Evolutionary conservation across 2,888 invertebrate genomes (phyloP), one percentile per base, ranked within the genome.

Genomic region (Habroteleia sp.): DNA sequence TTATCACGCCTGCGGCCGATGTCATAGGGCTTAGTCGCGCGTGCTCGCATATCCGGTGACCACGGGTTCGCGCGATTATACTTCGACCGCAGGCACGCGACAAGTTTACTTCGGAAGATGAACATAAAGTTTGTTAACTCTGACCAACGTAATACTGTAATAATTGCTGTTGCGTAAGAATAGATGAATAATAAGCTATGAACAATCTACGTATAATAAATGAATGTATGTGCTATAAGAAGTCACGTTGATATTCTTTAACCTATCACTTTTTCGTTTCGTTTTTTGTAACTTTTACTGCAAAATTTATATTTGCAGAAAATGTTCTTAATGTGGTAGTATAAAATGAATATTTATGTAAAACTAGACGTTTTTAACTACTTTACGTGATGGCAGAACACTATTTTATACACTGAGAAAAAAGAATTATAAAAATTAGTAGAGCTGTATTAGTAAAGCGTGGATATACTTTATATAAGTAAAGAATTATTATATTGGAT

Each of bases 1-100:
- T 71, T 84, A 85, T 84, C 83, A 84, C 91, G 91, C 88, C 90
- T 89, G 89, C 88, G 89, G 81, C 79, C 73, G 84, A 86, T 89
- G 88, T 88, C 54, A 88, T 86, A 89, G 91, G 91, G 91, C 91
- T 91, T 91, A 91, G 89, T 90, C 89, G 87, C 85, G 89, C 88
- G 88, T 87, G 89, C 87, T 86, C 81, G 80, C 87, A 83, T 6
- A 86, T 90, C 91, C 90, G 91, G 90, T 83, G 83, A 62, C 6
- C 11, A 54, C 44, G 68, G 79, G 82, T 81, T 77, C 79, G 81
- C 82, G 79, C 77, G 82, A 76, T 66, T 62, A 78, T 79, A 79
- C 83, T 84, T 86, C 81, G 60, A 68, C 81, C 85, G 82, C 84
- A 84, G 84, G 85, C 83, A 84, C 82, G 79, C 78, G 80, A 82